These are phyloP conservation scores for Copsychus sechellarum DNA, from an alignment of 2,113 vertebrate genomes.

Conservation along the genomic window DNA sequence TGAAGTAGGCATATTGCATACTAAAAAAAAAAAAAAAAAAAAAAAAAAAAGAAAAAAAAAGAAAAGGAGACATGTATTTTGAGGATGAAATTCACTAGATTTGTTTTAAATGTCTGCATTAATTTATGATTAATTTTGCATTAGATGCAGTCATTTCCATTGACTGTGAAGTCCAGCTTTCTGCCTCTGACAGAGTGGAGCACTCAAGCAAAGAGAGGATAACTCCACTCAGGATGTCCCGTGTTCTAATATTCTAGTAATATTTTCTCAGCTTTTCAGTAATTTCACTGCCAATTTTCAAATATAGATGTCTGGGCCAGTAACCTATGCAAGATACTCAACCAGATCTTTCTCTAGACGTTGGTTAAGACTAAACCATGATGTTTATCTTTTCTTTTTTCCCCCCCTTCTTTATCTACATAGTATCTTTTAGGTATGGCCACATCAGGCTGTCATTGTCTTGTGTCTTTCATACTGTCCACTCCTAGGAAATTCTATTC, in stretches of 20 bases:
- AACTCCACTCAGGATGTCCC: background rate
- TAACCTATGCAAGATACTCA: background rate
- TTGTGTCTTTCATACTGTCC: background rate
- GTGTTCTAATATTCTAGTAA: background rate
- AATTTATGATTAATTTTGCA: background rate
- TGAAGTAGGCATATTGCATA: background rate
- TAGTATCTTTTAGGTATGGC: background rate
- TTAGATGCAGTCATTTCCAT: background rate
- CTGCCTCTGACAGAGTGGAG: background rate
- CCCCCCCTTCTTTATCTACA: background rate
- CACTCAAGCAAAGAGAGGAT: background rate
- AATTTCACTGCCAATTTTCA: background rate
- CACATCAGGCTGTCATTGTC: background rate
- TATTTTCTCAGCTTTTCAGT: background rate
- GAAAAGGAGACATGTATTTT: background rate
- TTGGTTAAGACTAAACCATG: background rate
- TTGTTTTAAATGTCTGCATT: background rate
- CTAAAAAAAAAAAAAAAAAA: background rate
- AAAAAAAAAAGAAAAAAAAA: background rate
- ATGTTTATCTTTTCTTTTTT: background rate
- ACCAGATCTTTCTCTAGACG: background rate
- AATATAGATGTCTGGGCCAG: background rate
- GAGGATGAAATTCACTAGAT: background rate
- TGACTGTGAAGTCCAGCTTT: background rate
- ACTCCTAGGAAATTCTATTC: background rate